Evolutionary conservation across 2,888 invertebrate species (phyloP).

Genomic region (Dicycla oo): DNA sequence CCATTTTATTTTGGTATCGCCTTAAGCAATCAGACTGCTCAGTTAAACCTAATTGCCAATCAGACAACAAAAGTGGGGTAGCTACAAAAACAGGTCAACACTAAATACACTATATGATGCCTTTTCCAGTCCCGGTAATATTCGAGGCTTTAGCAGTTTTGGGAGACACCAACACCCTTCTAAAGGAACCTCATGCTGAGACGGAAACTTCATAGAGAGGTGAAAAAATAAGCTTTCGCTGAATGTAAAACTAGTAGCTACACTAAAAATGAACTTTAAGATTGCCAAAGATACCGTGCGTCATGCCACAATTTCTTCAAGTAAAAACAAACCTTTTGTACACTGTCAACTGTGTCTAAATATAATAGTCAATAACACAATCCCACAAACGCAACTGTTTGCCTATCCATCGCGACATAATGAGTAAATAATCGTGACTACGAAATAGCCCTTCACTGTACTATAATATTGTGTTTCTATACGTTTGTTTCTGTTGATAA

Average conservation of each 20-base stretch:
- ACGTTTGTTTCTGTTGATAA: neutral
- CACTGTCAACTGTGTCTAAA: constrained; percentile 42
- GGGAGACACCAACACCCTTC: no score
- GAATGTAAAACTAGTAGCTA: neutral
- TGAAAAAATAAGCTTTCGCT: neutral
- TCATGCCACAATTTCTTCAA: neutral
- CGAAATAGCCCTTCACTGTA: constrained; percentile 47
- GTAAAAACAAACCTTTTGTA: constrained; percentile 35
- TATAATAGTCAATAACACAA: constrained; percentile 40
- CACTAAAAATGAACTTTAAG: neutral
- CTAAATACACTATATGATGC: neutral
- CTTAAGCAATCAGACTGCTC: neutral
- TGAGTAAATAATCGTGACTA: constrained; percentile 32
- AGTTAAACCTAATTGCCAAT: constrained; percentile 18
- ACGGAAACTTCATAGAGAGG: neutral
- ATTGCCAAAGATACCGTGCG: neutral
- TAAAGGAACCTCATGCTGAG: neutral
- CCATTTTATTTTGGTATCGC: no score
- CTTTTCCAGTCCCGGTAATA: neutral
- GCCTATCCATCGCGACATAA: constrained; percentile 29
- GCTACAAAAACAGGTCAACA: neutral
- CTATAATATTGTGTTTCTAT: neutral
- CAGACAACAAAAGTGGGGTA: constrained; percentile 9
- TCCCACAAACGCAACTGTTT: constrained; percentile 35
- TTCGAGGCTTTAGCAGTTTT: neutral